A percentile compares a stretch with the other conserved stretches of the same genome.
These are phyloP conservation scores for Puntigrus tetrazona DNA, from an alignment of 2,113 vertebrate species.

Conservation along the genomic window DNA sequence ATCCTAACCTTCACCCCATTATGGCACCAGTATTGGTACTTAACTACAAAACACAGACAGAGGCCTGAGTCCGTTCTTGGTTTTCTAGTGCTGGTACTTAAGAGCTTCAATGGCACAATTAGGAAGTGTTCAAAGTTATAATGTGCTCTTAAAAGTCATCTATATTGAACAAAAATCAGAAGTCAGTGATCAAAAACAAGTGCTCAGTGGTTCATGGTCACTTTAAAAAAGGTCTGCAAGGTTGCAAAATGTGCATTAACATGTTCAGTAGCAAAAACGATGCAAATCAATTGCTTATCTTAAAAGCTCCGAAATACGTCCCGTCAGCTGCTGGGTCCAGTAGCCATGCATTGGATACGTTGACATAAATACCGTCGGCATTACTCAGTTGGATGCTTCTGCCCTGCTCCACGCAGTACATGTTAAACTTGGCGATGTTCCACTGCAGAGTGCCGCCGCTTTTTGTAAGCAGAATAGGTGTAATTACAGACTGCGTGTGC, in stretches of 20 bases:
- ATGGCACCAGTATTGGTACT: background rate
- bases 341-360: conserved; percentile 87
- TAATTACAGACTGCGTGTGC: conserved; percentile 80
- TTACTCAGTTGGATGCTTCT: conserved; percentile 82
- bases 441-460: conserved; percentile 90
- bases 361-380: conserved; percentile 85
- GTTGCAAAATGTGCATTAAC: conserved; percentile 60
- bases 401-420: conserved; percentile 93
- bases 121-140: conserved; percentile 2
- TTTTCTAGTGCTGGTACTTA: conserved; percentile 1
- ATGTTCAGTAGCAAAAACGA: conserved; percentile 76
- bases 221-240: conserved; percentile 53
- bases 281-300: conserved; percentile 81
- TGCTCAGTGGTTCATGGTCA: conserved; percentile 76
- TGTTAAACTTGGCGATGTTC: conserved; percentile 85
- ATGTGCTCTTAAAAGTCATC: conserved; percentile 43
- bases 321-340: conserved; percentile 86
- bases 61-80: background rate
- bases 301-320: conserved; percentile 94
- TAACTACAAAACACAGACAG: background rate
- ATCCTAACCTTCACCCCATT: background rate
- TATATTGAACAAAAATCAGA: conserved; percentile 53
- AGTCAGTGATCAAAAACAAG: conserved; percentile 66
- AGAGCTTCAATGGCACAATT: background rate
- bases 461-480: conserved; percentile 79